phyloP scores from a whole-genome alignment of 2,888 invertebrate genomes.

The Drosophila picticornis region DNA sequence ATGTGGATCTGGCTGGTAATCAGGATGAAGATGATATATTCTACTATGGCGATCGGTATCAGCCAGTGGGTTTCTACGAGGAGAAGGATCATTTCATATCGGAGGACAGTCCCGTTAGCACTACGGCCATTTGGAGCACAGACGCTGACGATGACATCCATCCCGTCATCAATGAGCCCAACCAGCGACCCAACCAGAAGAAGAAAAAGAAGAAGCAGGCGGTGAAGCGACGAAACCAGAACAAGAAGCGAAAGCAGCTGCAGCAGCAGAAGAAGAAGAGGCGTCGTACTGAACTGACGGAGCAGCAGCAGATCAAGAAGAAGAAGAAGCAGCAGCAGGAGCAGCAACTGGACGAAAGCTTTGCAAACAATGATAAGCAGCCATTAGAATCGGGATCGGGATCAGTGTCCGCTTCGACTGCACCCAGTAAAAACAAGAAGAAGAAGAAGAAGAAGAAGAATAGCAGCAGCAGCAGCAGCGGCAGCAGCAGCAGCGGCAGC shows the following conservation, averaged over 20 bases:
- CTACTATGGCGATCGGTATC: conserved; percentile 41
- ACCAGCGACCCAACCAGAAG: conserved; percentile 19
- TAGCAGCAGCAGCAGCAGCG: conserved; percentile 5
- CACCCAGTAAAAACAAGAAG: conserved; percentile 27
- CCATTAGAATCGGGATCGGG: conserved; percentile 14
- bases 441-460: conserved; percentile 38
- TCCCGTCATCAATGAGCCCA: conserved; percentile 56
- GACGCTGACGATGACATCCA: conserved; percentile 50
- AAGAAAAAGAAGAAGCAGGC: conserved; percentile 39
- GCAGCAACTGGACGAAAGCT: neutral
- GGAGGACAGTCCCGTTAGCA: conserved; percentile 58
- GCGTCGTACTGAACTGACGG: conserved; percentile 11
- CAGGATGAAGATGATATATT: conserved; percentile 38
- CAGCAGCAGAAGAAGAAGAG: conserved; percentile 29
- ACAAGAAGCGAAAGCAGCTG: conserved; percentile 30
- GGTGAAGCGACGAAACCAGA: conserved; percentile 16
- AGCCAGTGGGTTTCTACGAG: conserved; percentile 44
- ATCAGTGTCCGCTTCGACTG: neutral
- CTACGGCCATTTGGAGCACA: conserved; percentile 74
- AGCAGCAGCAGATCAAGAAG: conserved; percentile 15
- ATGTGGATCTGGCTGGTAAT: conserved; percentile 9
- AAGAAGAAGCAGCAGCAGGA: conserved; percentile 22
- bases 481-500: conserved; percentile 7
- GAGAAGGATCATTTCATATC: conserved; percentile 45
- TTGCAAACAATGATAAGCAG: conserved; percentile 2